phyloP scores from a whole-genome alignment of 2,797 vertebrate species.

The Anguilla pacifica region DNA sequence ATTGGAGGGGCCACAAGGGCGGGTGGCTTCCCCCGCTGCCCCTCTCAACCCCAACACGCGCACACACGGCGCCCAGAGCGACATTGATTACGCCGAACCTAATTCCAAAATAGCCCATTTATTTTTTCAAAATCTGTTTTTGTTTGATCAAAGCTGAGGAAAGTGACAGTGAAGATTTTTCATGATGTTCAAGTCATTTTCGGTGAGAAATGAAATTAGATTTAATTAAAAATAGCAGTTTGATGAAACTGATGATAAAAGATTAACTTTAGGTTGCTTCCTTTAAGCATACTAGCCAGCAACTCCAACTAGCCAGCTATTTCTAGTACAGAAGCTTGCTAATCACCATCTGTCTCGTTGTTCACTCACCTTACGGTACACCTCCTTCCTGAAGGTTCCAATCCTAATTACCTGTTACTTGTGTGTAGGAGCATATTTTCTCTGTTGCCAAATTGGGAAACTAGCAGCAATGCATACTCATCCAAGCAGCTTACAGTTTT shows the following conservation, averaged over 20 bases:
- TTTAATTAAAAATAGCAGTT: not conserved
- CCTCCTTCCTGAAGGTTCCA: not conserved
- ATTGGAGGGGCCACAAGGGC: not conserved
- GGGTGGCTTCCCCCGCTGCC: too few species aligned
- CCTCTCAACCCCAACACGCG: not conserved
- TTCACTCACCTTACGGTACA: not conserved
- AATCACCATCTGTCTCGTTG: not conserved
- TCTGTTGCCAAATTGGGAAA: not conserved
- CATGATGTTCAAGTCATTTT: not conserved
- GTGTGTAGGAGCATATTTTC: not conserved
- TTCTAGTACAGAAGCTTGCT: not conserved
- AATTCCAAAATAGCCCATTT: too few species aligned
- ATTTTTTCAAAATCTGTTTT: not conserved
- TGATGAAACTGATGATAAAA: not conserved
- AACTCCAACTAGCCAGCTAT: too few species aligned
- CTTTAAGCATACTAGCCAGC: not conserved
- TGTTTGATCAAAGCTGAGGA: not conserved
- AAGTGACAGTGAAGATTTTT: not conserved
- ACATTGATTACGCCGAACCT: too few species aligned
- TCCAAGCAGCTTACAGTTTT: not conserved
- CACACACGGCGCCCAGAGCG: not conserved
- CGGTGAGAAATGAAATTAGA: not conserved
- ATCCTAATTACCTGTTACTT: not conserved
- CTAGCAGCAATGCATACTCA: not conserved
- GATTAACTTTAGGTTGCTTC: not conserved